These are phyloP conservation scores for Bucco capensis DNA, from an alignment of 2,113 vertebrate species.

Conservation along the genomic window DNA sequence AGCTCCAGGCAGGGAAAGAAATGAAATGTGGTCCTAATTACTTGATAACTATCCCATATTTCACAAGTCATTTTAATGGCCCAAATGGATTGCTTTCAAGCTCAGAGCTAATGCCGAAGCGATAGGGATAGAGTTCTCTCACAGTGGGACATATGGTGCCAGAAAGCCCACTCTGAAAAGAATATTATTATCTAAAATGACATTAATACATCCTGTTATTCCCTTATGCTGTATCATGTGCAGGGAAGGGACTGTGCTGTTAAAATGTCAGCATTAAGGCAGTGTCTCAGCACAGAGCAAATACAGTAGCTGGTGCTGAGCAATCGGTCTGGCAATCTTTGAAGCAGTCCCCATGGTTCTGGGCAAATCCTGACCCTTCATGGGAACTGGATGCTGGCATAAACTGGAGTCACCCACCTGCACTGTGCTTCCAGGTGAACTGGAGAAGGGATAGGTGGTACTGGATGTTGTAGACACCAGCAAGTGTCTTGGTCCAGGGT, in stretches of 20 bases:
- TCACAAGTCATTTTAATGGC: constrained; percentile 50
- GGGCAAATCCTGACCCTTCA: not conserved
- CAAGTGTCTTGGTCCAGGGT: not conserved
- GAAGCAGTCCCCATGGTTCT: not conserved
- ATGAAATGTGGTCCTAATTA: constrained; percentile 60
- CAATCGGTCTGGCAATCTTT: not conserved
- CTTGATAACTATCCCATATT: constrained; percentile 39
- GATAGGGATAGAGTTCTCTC: constrained; percentile 16
- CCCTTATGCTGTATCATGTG: not conserved
- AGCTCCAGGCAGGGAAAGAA: not conserved
- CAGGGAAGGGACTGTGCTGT: not conserved
- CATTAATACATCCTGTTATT: constrained; percentile 46
- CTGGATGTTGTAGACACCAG: not conserved
- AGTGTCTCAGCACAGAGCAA: not conserved
- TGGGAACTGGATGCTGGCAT: fast-evolving
- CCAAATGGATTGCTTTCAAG: constrained; percentile 42
- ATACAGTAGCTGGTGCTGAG: not conserved
- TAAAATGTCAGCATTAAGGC: constrained; percentile 41
- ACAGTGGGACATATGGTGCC: not conserved
- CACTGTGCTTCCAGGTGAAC: not conserved
- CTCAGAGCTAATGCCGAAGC: not conserved
- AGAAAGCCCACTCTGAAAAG: constrained; percentile 33
- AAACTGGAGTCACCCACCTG: not conserved
- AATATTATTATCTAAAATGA: constrained; percentile 46
- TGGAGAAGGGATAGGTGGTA: not conserved